Conservation (phyloP, 2,113 vertebrate species). For the Craseonycteris thonglongyai region DNA sequence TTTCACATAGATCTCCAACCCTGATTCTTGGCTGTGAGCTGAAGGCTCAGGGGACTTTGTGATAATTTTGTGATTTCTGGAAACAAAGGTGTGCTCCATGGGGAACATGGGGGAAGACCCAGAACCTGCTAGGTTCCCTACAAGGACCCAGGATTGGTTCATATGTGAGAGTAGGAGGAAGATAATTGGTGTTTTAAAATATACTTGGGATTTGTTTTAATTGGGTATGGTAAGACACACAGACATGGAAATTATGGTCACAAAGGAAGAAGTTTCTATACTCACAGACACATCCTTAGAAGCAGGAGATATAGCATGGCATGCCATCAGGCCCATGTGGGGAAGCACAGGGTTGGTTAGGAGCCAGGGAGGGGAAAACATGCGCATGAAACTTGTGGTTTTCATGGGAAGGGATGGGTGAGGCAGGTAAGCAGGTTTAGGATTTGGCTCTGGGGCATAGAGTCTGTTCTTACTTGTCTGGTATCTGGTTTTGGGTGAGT, state of each 20-base stretch:
- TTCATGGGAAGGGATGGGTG: not conserved
- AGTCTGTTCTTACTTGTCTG: not conserved
- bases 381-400: not conserved
- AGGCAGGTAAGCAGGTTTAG: not conserved
- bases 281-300: not conserved
- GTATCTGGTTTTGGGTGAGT: not conserved
- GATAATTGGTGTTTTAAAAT: not conserved
- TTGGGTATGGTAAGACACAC: not conserved
- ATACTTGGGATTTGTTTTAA: not conserved
- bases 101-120: not conserved
- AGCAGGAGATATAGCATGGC: not conserved
- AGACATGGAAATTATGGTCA: not conserved
- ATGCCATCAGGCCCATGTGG: not conserved
- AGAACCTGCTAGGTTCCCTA: not conserved
- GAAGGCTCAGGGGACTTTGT: not conserved
- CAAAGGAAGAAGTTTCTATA: not conserved
- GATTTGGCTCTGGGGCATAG: not conserved
- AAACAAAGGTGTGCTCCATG: not conserved
- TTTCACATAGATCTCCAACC: not conserved
- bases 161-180: not conserved
- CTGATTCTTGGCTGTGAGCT: not conserved
- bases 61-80: not conserved
- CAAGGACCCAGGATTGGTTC: not conserved
- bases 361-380: not conserved
- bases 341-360: not conserved